Evolutionary conservation across 53 echinoderm and acorn worm genomes (phyloP).

Genomic region (Astropecten irregularis): DNA sequence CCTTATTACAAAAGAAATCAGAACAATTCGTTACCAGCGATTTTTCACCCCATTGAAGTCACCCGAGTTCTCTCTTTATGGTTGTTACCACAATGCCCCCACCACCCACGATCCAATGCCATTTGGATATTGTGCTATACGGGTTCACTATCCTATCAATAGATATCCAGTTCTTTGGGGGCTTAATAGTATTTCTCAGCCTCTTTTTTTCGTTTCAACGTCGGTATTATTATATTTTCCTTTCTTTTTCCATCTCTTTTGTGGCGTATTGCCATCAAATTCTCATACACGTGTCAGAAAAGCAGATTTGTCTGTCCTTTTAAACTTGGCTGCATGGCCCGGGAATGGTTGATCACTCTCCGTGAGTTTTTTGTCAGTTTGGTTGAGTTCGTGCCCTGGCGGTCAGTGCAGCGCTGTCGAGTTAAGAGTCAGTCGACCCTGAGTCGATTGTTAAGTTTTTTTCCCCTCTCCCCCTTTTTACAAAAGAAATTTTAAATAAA

Average conservation of each 20-base stretch:
- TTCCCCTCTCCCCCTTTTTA: too few species aligned
- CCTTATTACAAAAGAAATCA: not conserved
- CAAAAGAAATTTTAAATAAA: too few species aligned
- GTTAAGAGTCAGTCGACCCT: too few species aligned
- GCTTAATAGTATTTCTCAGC: too few species aligned
- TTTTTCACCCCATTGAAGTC: not conserved
- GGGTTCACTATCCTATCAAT: constrained; percentile 28
- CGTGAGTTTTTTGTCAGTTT: not conserved
- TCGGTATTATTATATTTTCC: not conserved
- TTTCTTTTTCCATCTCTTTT: not conserved
- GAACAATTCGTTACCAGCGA: not conserved
- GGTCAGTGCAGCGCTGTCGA: too few species aligned
- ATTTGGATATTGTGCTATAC: not conserved
- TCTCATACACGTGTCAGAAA: not conserved
- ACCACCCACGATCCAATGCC: not conserved
- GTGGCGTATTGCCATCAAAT: not conserved
- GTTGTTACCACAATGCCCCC: not conserved
- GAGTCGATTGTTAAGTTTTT: too few species aligned
- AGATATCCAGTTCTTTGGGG: not conserved
- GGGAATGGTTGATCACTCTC: not conserved
- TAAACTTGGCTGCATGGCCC: too few species aligned
- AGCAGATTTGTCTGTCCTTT: constrained; percentile 16
- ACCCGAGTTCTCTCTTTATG: not conserved
- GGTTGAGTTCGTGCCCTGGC: constrained; percentile 26
- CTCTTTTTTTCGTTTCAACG: too few species aligned